A percentile compares a stretch with the other conserved stretches of the same genome.
Conservation (phyloP, 2,888 invertebrate species). For the Rapana venosa region DNA sequence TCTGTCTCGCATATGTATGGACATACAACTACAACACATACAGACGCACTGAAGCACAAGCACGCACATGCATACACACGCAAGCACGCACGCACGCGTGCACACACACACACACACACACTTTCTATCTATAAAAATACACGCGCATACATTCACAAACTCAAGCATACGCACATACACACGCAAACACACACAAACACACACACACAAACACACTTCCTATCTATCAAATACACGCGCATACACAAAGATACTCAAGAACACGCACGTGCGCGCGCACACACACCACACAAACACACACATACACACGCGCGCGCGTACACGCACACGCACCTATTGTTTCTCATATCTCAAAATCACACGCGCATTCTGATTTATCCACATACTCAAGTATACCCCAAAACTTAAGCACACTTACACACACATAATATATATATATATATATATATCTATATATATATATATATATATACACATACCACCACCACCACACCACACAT, state of each 20-base stretch:
- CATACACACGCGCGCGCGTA: not conserved
- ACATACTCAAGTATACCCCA: not conserved
- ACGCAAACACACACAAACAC: not conserved
- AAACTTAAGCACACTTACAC: not conserved
- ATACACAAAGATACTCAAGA: not conserved
- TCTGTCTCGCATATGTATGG: no score
- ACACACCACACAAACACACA: not conserved
- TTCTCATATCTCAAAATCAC: not conserved
- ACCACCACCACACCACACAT: not conserved
- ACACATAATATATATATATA: not conserved
- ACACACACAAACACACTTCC: no score
- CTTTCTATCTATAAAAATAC: no score
- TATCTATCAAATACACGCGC: not conserved
- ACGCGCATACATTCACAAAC: not conserved
- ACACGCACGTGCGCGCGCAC: not conserved
- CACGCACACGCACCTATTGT: slow-evolving; percentile 5
- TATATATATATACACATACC: not conserved
- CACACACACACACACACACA: no score
- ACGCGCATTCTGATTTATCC: no score
- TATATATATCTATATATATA: not conserved
- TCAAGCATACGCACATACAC: no score
- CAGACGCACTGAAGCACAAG: no score
- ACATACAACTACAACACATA: no score
- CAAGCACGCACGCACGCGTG: no score
- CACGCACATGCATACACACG: no score